phyloP scores from a whole-genome alignment of 2,113 vertebrate species.

The Monopterus albus region DNA sequence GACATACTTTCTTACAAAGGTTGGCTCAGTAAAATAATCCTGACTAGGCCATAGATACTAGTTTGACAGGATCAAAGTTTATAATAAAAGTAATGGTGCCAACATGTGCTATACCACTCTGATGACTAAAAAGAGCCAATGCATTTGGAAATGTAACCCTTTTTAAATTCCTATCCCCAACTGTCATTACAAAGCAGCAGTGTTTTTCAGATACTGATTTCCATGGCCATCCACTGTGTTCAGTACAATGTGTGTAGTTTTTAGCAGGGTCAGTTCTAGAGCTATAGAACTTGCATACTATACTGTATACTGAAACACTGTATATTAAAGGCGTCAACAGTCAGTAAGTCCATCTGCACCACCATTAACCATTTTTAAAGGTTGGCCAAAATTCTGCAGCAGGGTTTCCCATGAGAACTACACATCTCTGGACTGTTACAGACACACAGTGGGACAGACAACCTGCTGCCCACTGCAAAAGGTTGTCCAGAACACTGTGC shows the following conservation, averaged over 20 bases:
- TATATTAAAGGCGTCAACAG: constrained; percentile 47
- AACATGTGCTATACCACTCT: constrained; percentile 56
- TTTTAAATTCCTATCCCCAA: constrained; percentile 18
- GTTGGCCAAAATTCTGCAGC: constrained; percentile 40
- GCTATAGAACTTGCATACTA: constrained; percentile 36
- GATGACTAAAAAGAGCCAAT: constrained; percentile 46
- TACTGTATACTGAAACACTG: constrained; percentile 48
- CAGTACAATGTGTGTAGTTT: constrained; percentile 32
- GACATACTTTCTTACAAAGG: constrained; percentile 48
- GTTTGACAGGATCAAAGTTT: constrained; percentile 38
- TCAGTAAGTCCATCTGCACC: constrained; percentile 30
- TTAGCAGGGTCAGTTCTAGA: constrained; percentile 46
- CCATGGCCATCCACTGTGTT: constrained; percentile 10
- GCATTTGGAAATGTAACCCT: constrained; percentile 33
- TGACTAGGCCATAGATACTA: constrained; percentile 23
- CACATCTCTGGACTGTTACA: constrained; percentile 27
- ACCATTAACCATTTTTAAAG: constrained; percentile 14
- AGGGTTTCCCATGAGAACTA: constrained; percentile 22
- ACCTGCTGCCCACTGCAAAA: not conserved
- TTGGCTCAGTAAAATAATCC: constrained; percentile 46
- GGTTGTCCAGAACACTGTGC: not conserved
- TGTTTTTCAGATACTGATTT: constrained; percentile 52
- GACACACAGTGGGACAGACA: constrained; percentile 11
- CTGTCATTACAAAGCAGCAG: constrained; percentile 46
- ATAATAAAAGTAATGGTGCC: constrained; percentile 34